Evolutionary conservation across 37 sponge, comb jelly and placozoan species (phyloP).

Genomic region (Eunapius fragilis): DNA sequence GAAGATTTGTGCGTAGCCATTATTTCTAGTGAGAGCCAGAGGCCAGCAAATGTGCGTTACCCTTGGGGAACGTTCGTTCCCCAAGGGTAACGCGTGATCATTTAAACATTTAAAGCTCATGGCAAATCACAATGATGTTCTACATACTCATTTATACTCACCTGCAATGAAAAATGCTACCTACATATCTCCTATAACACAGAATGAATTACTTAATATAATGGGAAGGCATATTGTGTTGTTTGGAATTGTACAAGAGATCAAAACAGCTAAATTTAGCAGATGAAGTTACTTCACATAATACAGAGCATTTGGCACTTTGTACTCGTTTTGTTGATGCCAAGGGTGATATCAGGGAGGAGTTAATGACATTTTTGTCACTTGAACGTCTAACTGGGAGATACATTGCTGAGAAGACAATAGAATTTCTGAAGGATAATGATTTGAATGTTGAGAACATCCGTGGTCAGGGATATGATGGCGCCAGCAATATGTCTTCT

Average conservation of each 20-base stretch:
- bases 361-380: constrained; percentile 44
- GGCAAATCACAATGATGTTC: constrained; percentile 12
- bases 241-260: constrained; percentile 1
- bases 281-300: constrained; percentile 55
- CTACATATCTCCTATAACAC: constrained; percentile 12
- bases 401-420: constrained; percentile 23
- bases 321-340: constrained; percentile 37
- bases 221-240: constrained; percentile 11
- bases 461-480: constrained; percentile 60
- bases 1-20: no score
- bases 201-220: constrained; percentile 11
- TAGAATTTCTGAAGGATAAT: constrained; percentile 46
- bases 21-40: no score
- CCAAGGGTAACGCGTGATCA: no score
- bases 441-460: constrained; percentile 27
- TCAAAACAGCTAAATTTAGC: constrained; percentile 17
- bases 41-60: no score
- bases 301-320: constrained; percentile 37
- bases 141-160: constrained; percentile 9
- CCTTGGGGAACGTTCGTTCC: no score
- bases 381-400: constrained; percentile 53
- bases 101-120: no score
- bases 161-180: constrained; percentile 29
- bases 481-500: constrained; percentile 48
- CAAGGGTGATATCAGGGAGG: constrained; percentile 30